Evolutionary conservation across 2,888 invertebrate genomes (phyloP), one percentile per base, ranked within the genome.

Genomic region (Microctonus hyperodae): DNA sequence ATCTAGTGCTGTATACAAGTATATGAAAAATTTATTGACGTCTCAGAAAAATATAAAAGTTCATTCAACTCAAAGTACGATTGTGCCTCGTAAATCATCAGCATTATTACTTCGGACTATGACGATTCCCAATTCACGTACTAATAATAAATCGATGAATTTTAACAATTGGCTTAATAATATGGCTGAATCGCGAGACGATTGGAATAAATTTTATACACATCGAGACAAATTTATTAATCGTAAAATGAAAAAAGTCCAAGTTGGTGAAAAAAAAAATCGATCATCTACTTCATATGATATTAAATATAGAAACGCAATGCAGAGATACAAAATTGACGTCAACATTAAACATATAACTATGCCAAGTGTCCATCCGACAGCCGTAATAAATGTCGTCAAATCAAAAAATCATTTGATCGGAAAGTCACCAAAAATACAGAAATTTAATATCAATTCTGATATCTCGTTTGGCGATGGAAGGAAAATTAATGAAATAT

Each of bases 161-260:
- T 64, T 64, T 20, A 11, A 58, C 25, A 51, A 64, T 3, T 64
- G 64, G 64, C 20, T 48, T 31, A 2, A 57, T n/a, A 31, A 58
- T 28, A 33, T 35, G 2, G 13, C 25, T 10, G 16, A 25, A 50
- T 35, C 51, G 9, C 22, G 50, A n/a, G 50, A 51, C 9, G 37
- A 64, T 20, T 63, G 55, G 55, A 16, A 6, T 6, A 20, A 64
- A 7, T 58, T 48, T 23, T 22, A 13, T 5, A 20, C 13, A 16
- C 7, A 9, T 9, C 35, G 37, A 10, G 13, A 51, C 1, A 35
- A 64, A 2, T 57, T 23, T 11, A 37, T 50, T 25, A 6, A n/a
- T 13, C 22, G 33, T 16, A 35, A 58, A n/a, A 20, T 11, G 6
- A 50, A 64, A 35, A 50, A 58, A 35, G 35, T 16, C 35, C n/a